Evolutionary conservation across 2,797 vertebrate genomes (phyloP).

Genomic region (Coccyzus lansbergi): DNA sequence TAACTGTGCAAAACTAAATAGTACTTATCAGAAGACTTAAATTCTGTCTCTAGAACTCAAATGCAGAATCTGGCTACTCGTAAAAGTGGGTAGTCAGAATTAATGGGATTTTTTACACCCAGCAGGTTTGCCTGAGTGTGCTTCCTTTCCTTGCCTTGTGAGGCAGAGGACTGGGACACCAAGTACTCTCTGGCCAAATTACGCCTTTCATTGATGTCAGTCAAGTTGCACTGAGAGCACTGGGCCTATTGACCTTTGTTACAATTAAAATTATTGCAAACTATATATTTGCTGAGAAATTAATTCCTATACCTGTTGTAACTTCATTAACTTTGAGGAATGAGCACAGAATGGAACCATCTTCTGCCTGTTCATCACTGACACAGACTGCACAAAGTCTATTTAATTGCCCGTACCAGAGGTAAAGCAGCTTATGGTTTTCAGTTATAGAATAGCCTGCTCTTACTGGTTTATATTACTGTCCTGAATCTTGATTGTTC

Average conservation of each 20-base stretch:
- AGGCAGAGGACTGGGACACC: background rate
- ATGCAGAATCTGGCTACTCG: background rate
- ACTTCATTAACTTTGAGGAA: constrained; percentile 6
- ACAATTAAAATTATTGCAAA: background rate
- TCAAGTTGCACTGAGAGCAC: background rate
- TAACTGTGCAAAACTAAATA: background rate
- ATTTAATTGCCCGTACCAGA: background rate
- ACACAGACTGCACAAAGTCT: background rate
- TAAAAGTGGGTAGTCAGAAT: background rate
- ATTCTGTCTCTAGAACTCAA: background rate
- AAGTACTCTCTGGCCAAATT: background rate
- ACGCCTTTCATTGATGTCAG: background rate
- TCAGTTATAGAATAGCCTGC: background rate
- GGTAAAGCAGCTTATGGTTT: background rate
- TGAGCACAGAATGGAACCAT: background rate
- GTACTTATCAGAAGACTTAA: background rate
- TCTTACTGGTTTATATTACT: background rate
- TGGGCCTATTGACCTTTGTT: background rate
- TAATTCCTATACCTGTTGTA: background rate
- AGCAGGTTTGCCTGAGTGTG: accelerated
- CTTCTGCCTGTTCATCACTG: background rate
- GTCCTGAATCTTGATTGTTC: background rate
- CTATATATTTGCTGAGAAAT: background rate
- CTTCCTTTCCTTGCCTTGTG: background rate
- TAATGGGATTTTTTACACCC: background rate